Evolutionary conservation across 2,888 invertebrate genomes (phyloP), one percentile per base, ranked within the genome.

Genomic region (Coenonympha arcania): DNA sequence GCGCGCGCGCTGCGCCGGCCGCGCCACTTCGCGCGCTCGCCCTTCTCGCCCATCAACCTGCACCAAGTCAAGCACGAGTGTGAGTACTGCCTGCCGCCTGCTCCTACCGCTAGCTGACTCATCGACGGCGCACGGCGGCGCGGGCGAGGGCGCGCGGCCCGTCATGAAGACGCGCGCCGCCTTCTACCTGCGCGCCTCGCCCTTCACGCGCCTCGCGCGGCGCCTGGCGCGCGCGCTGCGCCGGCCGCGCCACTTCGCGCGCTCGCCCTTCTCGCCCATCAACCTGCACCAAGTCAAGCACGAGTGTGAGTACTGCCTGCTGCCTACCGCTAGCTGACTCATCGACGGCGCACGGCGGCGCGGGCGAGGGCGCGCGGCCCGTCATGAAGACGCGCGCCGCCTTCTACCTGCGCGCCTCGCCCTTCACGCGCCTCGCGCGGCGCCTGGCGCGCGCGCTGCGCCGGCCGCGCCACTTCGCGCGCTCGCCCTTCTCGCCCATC

Each of bases 101-200:
- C 26, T 8, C 26, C n/a, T n/a, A n/a, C n/a, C n/a, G n/a, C n/a
- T n/a, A n/a, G n/a, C n/a, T n/a, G n/a, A n/a, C n/a, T n/a, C n/a
- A n/a, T n/a, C 95, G 49, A 95, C 95, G 62, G 94, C 95, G 50
- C 98, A 98, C 84, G 95, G 95, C 52, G 84, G 64, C 87, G 94
- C 49, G 67, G 69, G 95, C 70, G 84, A 76, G 69, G 84, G 84
- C 73, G 83, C 96, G 52, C 90, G 96, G 49, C 97, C 98, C 45
- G 95, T 98, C 37, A 96, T 97, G 96, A 98, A 98, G 88, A 98
- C 98, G 46, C 91, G 98, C 69, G 96, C 97, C 61, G 97, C 98
- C 54, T 98, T 98, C 88, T 97, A 96, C 88, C 89, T 98, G 71
- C 93, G 94, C 77, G 96, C 95, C 48, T 96, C 96, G 68, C 92